Evolutionary conservation across 2,888 invertebrate genomes (phyloP), one percentile per base, ranked within the genome.

Genomic region (Shargacucullia verbasci): DNA sequence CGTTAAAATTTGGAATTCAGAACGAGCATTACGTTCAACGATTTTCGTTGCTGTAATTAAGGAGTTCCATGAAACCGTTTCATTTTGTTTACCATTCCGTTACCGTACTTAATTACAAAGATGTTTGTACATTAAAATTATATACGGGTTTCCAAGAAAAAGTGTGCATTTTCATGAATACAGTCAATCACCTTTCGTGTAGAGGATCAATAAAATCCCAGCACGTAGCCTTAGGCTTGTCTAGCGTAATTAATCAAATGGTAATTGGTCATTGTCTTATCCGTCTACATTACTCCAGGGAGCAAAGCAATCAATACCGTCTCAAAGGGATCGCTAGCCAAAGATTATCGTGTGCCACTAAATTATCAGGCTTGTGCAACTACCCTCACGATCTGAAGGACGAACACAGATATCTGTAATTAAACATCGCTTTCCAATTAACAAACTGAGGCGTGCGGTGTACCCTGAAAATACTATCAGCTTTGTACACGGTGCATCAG

Each of bases 261-360:
- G 69, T 79, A 79, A 81, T 80, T 80, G 78, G 62, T 68, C 67
- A 81, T 79, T 79, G 81, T 79, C 73, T 78, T 70, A 69, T 70
- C 63, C 59, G 69, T 59, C 66, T 64, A 70, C 69, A 74, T 66
- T 59, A 61, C 70, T 65, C 70, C 68, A 76, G 81, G 81, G 81
- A 78, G 78, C 58, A 70, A 74, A 66, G 79, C 85, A 81, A 84
- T 86, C 85, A 78, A 85, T 87, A 86, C 65, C 55, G 73, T 76
- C 83, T 79, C 77, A 70, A 73, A 81, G 80, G 81, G 82, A 80
- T 81, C 73, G 78, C 79, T 75, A 78, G 86, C 85, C 83, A 81
- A 80, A 84, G 83, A 83, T 86, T 84, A 86, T 80, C 80, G 68
- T 76, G 71, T 64, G 73, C 78, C 76, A 77, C 79, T 82, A 83